These are phyloP conservation scores for Orchestia grillus DNA, from an alignment of 1,140 invertebrate species.

Conservation along the genomic window DNA sequence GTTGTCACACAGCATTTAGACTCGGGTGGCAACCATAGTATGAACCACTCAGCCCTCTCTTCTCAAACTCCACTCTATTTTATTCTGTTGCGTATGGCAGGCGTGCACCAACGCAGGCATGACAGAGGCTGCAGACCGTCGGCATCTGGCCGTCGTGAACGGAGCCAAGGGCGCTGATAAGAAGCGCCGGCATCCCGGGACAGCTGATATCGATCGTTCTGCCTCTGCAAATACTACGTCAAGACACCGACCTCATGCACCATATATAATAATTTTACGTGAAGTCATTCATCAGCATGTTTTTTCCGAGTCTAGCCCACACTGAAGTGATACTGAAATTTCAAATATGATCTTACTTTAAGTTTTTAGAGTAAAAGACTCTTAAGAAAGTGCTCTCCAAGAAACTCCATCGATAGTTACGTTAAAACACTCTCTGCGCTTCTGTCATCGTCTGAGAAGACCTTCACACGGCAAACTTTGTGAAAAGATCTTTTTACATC, in stretches of 20 bases:
- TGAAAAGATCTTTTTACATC: background rate
- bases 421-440: background rate
- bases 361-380: background rate
- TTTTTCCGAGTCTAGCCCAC: too few relatives aligned
- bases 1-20: too few relatives aligned
- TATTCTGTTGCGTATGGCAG: too few relatives aligned
- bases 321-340: background rate
- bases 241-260: background rate
- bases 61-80: too few relatives aligned
- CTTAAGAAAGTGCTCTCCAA: background rate
- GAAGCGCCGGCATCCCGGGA: background rate
- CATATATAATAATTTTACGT: background rate
- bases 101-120: too few relatives aligned
- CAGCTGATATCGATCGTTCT: background rate
- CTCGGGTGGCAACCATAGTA: too few relatives aligned
- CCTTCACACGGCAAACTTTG: background rate
- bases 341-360: background rate
- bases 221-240: background rate
- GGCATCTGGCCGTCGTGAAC: background rate
- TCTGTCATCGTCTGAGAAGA: background rate
- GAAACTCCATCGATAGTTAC: background rate
- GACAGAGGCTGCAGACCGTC: background rate
- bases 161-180: background rate
- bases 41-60: too few relatives aligned
- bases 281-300: too few relatives aligned